Evolutionary conservation across 2,888 invertebrate species (phyloP).

Genomic region (Clunio marinus): DNA sequence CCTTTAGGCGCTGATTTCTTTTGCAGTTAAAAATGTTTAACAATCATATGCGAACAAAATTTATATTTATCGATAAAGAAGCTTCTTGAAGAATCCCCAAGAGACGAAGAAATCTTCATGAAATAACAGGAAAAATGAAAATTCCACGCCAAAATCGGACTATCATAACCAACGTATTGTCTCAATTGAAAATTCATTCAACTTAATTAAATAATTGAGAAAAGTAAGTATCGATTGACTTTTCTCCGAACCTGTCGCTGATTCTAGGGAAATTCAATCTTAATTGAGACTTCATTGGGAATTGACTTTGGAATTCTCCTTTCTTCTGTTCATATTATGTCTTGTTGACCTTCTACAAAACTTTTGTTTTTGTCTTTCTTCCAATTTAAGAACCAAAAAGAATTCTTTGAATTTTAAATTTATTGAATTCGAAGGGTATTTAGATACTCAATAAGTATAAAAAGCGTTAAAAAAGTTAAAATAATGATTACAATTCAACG

Average conservation of each 20-base stretch:
- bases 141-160: neutral
- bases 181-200: neutral
- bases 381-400: too few relatives aligned
- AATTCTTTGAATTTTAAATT: neutral
- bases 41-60: constrained; percentile 34
- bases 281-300: constrained; percentile 36
- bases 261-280: constrained; percentile 24
- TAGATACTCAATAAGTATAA: too few relatives aligned
- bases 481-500: too few relatives aligned
- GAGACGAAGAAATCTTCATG: neutral
- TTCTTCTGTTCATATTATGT: constrained; percentile 2
- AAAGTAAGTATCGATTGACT: constrained; percentile 34
- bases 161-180: neutral
- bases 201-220: constrained; percentile 29
- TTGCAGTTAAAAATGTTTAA: neutral
- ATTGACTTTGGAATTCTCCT: constrained; percentile 16
- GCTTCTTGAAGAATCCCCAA: too few relatives aligned
- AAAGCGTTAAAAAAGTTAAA: too few relatives aligned
- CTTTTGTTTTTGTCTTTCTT: too few relatives aligned
- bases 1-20: neutral
- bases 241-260: constrained; percentile 26
- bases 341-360: neutral
- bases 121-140: neutral
- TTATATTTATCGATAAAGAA: neutral
- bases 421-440: neutral